Percentiles rank a stretch among this genome's conserved stretches.
Conservation (phyloP, 2,113 vertebrate species). For the Casuarius casuarius region DNA sequence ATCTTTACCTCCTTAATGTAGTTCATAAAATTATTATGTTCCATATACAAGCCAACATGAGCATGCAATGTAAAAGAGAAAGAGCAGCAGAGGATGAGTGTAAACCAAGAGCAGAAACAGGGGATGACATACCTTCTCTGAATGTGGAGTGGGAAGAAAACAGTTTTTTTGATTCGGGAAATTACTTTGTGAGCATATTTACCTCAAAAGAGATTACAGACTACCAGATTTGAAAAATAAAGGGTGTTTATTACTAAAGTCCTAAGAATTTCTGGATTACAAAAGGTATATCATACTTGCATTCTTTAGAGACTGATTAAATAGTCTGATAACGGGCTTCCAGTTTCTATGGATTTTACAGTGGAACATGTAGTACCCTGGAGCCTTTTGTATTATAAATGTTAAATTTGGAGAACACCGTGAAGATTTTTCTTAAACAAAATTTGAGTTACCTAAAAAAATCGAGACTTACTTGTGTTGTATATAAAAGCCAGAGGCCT, state of each 20-base stretch:
- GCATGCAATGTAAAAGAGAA: neutral
- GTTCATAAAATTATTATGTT: neutral
- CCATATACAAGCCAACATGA: neutral
- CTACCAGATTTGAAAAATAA: neutral
- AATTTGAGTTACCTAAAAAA: neutral
- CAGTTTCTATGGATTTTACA: neutral
- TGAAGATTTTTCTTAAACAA: neutral
- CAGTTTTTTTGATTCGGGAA: neutral
- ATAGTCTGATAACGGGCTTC: neutral
- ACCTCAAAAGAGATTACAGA: too few relatives aligned
- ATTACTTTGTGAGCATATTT: neutral
- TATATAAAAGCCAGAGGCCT: neutral
- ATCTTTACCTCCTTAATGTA: neutral
- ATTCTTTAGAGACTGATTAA: neutral
- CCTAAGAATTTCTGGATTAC: neutral
- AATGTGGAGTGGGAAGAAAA: neutral
- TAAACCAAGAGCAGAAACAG: neutral
- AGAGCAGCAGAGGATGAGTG: too few relatives aligned
- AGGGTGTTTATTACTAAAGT: neutral
- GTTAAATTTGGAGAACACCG: rapidly evolving
- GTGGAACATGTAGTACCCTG: too few relatives aligned
- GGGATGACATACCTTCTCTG: too few relatives aligned
- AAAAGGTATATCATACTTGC: rapidly evolving
- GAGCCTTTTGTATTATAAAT: neutral
- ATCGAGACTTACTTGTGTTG: neutral